These are phyloP conservation scores for Rhinella marina DNA, from an alignment of 2,797 vertebrate genomes.

Conservation along the genomic window DNA sequence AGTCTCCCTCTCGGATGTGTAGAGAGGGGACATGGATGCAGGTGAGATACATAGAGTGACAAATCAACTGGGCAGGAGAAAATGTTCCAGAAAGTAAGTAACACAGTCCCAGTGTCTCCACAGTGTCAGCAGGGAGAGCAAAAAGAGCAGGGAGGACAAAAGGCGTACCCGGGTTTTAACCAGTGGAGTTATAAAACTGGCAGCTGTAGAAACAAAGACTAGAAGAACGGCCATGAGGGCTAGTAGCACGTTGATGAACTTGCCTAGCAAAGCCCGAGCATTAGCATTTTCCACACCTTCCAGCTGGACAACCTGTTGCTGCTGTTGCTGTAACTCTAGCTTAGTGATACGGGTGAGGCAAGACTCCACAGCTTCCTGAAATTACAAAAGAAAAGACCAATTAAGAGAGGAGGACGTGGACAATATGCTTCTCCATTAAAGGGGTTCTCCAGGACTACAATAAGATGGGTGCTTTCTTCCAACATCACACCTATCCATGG, in stretches of 20 bases:
- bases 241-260: conserved; percentile 97
- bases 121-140: conserved; percentile 86
- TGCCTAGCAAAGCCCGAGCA: conserved; percentile 93
- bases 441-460: too few species aligned
- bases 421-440: not conserved
- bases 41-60: not conserved
- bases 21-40: not conserved
- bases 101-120: conserved; percentile 97
- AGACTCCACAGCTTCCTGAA: conserved; percentile 94
- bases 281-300: conserved; percentile 98
- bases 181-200: conserved; percentile 98
- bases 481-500: too few species aligned
- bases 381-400: not conserved
- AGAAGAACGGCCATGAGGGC: conserved; percentile 97
- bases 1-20: not conserved
- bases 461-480: too few species aligned
- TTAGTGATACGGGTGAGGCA: conserved; percentile 96
- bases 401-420: not conserved
- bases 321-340: conserved; percentile 96
- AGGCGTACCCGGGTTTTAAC: conserved; percentile 94
- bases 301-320: conserved; percentile 97
- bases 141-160: conserved; percentile 85
- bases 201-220: conserved; percentile 96
- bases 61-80: conserved; percentile 87
- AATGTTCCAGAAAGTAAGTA: conserved; percentile 85